Evolutionary conservation across 2,113 vertebrate genomes (phyloP).

Genomic region (Eonycteris spelaea): DNA sequence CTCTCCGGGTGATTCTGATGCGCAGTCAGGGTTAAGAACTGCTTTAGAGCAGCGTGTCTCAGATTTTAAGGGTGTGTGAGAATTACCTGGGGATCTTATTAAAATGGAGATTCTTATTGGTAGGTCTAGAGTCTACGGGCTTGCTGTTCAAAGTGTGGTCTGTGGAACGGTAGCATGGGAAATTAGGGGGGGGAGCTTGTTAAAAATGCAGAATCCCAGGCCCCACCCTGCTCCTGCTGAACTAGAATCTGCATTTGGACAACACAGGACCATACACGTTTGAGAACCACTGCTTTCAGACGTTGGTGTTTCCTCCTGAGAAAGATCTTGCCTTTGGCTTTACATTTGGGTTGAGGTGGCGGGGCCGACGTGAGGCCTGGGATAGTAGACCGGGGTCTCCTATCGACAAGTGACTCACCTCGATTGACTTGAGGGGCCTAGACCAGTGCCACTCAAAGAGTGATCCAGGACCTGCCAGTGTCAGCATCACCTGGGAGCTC

Average conservation of each 20-base stretch:
- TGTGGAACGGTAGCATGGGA: background rate
- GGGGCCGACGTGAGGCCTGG: background rate
- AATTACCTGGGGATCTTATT: background rate
- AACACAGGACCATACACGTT: fast-evolving
- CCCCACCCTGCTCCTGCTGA: background rate
- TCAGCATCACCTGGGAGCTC: background rate
- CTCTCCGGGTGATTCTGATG: background rate
- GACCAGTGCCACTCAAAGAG: background rate
- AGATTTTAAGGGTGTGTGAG: background rate
- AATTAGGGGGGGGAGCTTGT: background rate
- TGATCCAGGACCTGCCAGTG: too few relatives aligned
- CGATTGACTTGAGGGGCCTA: background rate
- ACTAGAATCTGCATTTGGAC: background rate
- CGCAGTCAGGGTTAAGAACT: background rate
- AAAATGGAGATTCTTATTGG: background rate
- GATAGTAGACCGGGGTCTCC: background rate
- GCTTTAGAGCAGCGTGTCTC: background rate
- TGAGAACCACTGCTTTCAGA: background rate
- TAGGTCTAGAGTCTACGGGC: background rate
- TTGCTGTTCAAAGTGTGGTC: background rate
- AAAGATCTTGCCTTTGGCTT: background rate
- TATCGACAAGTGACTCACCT: background rate
- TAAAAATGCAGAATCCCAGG: background rate
- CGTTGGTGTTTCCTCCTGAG: background rate
- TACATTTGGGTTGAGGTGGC: background rate